Base-by-base conservation (phyloP, 2,888 invertebrate genomes). In the Himalopsyche kuldschensis region DNA sequence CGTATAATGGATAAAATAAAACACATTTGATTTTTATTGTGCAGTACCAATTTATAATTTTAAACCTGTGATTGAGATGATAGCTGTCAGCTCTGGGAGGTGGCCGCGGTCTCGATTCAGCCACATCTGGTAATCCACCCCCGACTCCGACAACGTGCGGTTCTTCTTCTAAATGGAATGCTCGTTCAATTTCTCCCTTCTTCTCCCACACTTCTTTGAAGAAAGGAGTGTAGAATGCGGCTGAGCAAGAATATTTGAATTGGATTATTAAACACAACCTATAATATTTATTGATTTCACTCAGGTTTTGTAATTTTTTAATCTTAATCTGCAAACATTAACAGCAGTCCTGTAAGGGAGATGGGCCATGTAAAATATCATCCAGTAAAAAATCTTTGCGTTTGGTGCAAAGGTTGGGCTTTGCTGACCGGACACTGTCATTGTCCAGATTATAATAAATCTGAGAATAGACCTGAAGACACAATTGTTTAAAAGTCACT, bases 161-260 rank as follows among this genome's bases (percentile, higher is more conserved):
- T 4, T 90, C 90, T 79, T 96, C 96, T 89, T 97, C 97, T 94
- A 97, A 94, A 87, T 97, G 95, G 90, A 97, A 97, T 24, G 97
- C 96, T 88, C 97, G 96, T 89, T 98, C 98, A 81, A 98, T 98
- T 91, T 98, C 97, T 35, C 97, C 97, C 88, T 98, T 97, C 88
- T 97, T 96, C 89, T 98, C 97, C 98, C 97, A 98, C 30, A 97
- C 98, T 90, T 97, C 97, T 89, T 97, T 97, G 92, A 98, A 97
- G 92, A 98, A 98, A 77, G 98, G 97, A 77, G 97, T 97, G 90
- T 97, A 98, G 90, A 97, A 97, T 41, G 97, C 97, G 88, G 97
- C 97, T 97, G 90, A 0, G 91, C 90, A 35, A 32, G n/a, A 48
- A 78, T 41, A 78, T n/a, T 76, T 27, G 6, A 30, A 76, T 76